Conservation (phyloP, 2,113 vertebrate genomes). For the Nyctibius bracteatus region DNA sequence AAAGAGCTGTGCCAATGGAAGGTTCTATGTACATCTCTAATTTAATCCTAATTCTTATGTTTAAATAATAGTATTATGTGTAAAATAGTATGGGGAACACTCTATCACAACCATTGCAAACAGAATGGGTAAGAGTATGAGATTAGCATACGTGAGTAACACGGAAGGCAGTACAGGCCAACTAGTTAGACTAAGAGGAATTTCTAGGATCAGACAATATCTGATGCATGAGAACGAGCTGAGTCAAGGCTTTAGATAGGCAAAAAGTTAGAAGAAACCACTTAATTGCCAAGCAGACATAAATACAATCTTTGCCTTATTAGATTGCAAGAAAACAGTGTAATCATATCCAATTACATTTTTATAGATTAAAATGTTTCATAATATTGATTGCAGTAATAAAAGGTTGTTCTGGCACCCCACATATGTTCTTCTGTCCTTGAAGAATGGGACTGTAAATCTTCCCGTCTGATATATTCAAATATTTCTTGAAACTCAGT, state of each 20-base stretch:
- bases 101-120: neutral
- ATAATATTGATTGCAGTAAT: neutral
- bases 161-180: neutral
- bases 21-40: neutral
- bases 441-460: neutral
- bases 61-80: neutral
- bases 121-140: neutral
- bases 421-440: neutral
- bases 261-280: neutral
- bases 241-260: neutral
- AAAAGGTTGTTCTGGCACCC: neutral
- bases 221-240: neutral
- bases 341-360: neutral
- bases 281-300: neutral
- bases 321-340: neutral
- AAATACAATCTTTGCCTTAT: neutral
- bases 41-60: neutral
- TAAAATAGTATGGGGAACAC: neutral
- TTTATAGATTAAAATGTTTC: slow-evolving; percentile 3
- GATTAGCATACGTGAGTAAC: neutral
- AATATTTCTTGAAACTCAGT: neutral
- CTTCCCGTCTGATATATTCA: neutral
- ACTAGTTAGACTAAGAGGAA: neutral
- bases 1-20: neutral
- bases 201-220: neutral